Conservation (phyloP, 2,888 invertebrate genomes). For the Agrotis clavis region DNA sequence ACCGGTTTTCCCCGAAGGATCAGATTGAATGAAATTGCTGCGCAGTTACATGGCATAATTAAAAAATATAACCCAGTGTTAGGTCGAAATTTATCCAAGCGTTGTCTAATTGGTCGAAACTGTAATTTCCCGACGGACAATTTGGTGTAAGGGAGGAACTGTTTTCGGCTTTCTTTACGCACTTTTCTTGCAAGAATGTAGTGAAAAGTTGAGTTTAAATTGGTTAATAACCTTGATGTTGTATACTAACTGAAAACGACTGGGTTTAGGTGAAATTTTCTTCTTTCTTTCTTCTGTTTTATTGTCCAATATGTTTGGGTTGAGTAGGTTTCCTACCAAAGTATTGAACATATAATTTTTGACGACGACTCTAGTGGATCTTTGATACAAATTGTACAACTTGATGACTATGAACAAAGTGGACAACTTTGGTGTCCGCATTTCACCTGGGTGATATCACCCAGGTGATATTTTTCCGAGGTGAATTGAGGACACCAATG, state of each 20-base stretch:
- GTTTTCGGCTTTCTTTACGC: background rate
- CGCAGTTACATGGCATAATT: constrained; percentile 77
- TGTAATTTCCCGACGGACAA: constrained; percentile 87
- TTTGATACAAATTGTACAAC: too few species aligned
- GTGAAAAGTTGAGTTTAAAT: background rate
- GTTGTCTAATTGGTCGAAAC: constrained; percentile 86
- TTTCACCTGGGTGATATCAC: too few species aligned
- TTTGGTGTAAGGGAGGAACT: constrained; percentile 59
- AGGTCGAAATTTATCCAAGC: constrained; percentile 82
- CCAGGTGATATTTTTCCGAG: too few species aligned
- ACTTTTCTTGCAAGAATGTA: background rate
- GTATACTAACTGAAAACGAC: background rate
- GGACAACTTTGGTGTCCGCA: too few species aligned
- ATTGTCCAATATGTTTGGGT: too few species aligned
- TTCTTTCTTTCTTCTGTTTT: too few species aligned
- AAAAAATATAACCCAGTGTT: constrained; percentile 83
- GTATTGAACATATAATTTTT: too few species aligned
- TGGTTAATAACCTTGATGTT: background rate
- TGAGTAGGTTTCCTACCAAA: too few species aligned
- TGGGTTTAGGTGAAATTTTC: too few species aligned
- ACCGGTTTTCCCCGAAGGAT: constrained; percentile 57
- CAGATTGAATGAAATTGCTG: constrained; percentile 74
- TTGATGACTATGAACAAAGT: too few species aligned
- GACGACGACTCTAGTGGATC: too few species aligned
- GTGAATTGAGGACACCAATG: too few species aligned